phyloP scores from a whole-genome alignment of 1,140 invertebrate species.

The Drosophila rufa region DNA sequence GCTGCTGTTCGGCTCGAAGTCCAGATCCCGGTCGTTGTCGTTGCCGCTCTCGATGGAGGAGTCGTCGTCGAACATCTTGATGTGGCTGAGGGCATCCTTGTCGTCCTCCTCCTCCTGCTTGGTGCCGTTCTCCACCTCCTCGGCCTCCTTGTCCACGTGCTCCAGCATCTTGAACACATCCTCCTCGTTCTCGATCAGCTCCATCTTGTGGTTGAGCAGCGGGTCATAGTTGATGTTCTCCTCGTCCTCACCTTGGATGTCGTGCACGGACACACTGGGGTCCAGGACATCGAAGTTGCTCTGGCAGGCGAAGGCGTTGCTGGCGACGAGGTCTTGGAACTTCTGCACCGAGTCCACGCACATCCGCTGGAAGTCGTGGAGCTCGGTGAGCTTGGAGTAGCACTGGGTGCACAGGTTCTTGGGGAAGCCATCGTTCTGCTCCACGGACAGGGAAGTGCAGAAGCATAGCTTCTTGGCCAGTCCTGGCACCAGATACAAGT shows the following conservation, averaged over 20 bases:
- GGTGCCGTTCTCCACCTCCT: conserved; percentile 58
- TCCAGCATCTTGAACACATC: conserved; percentile 83
- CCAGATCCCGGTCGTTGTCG: conserved; percentile 61
- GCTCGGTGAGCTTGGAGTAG: conserved; percentile 71
- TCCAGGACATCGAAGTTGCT: conserved; percentile 69
- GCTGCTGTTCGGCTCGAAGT: conserved; percentile 74
- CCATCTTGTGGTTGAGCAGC: conserved; percentile 77
- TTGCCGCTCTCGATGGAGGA: conserved; percentile 64
- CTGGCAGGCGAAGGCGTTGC: conserved; percentile 67
- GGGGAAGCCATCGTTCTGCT: conserved; percentile 79
- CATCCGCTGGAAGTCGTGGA: conserved; percentile 77
- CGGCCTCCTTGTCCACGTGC: conserved; percentile 77
- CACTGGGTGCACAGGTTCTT: conserved; percentile 79
- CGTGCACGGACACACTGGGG: conserved; percentile 43
- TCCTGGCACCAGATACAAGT: conserved; percentile 78
- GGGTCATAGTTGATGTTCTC: conserved; percentile 79
- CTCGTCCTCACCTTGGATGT: conserved; percentile 63
- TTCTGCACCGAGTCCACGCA: conserved; percentile 80
- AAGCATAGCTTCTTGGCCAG: conserved; percentile 76
- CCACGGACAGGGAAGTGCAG: conserved; percentile 79
- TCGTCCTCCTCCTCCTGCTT: conserved; percentile 36
- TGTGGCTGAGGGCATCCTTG: conserved; percentile 9
- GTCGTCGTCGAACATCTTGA: conserved; percentile 62
- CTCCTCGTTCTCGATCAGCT: conserved; percentile 79
- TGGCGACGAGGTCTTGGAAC: conserved; percentile 76